phyloP scores from a whole-genome alignment of 2,797 vertebrate species.

The Lepilemur ruficaudatus region DNA sequence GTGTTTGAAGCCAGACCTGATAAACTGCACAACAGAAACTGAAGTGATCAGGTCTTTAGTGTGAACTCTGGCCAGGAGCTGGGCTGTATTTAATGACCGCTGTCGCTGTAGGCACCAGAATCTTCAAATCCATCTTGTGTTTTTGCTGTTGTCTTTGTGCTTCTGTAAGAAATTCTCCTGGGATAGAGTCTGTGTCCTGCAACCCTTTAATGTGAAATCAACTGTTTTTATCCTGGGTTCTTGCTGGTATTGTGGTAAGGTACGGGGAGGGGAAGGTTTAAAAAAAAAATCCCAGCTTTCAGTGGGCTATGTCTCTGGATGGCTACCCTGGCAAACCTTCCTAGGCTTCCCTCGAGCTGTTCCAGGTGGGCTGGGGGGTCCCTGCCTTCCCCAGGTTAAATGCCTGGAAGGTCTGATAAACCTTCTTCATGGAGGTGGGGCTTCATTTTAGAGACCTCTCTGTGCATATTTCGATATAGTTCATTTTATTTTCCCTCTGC shows the following conservation, averaged over 20 bases:
- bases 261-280: not conserved
- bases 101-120: too few species aligned
- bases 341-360: not conserved
- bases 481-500: not conserved
- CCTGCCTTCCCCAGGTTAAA: too few species aligned
- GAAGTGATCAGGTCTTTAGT: not conserved
- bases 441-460: not conserved
- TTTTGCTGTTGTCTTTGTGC: too few species aligned
- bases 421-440: not conserved
- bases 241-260: too few species aligned
- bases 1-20: not conserved
- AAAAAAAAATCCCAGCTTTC: not conserved
- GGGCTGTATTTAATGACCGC: not conserved
- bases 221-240: not conserved
- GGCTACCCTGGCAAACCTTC: fast-evolving
- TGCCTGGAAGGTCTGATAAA: not conserved
- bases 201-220: not conserved
- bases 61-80: not conserved
- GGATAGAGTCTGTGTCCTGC: not conserved
- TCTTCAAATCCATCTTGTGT: fast-evolving
- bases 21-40: not conserved
- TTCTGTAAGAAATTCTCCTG: not conserved
- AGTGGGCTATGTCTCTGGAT: not conserved
- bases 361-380: not conserved
- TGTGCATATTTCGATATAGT: not conserved